Evolutionary conservation across 2,113 vertebrate species (phyloP), one percentile per base, ranked within the genome.

Genomic region (Eclectus roratus): DNA sequence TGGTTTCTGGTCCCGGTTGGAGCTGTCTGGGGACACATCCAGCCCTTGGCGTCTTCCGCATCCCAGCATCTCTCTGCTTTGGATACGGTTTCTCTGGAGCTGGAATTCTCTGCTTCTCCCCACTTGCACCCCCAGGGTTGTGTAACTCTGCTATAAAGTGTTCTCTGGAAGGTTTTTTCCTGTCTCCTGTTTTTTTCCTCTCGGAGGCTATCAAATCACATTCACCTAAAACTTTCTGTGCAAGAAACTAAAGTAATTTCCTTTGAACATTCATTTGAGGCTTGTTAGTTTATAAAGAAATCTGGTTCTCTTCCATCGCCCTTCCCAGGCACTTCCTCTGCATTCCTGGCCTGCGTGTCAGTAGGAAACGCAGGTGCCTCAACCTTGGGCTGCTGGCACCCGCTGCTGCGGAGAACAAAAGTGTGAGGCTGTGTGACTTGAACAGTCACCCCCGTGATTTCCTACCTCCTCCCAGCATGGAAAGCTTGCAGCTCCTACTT

Each of bases 321-420:
- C 95, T 92, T 96, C 96, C 83, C 88, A 91, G 85, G 65, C 83
- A 81, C 94, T 96, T 97, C 96, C 94, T 94, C 72, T 12, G 2
- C 66, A 46, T 89, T 95, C 91, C 92, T 55, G 52, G 16, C 49
- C 56, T 7, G 35, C 1, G 1, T 17, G 77, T 50, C 52, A 23
- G 73, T 10, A 50, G 94, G 94, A 95, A 93, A 68, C 5, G 44
- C 86, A 94, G 93, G 86, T 95, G 79, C 89, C 65, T 93, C 6
- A 61, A 72, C 80, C 86, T 89, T 66, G 1, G 11, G 17, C 84
- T 55, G 53, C 71, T 82, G 80, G 84, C 80, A 69, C 56, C 52
- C 35, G 1, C 20, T 24, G 2, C 60, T 2, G 1, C 6, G 39
- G 78, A 94, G 78, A 70, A 53, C 43, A 86, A 21, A 52, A 84